A percentile compares a stretch with the other conserved stretches of the same genome.
Conservation (phyloP, 2,113 vertebrate species). For the Diphyllodes magnificus region DNA sequence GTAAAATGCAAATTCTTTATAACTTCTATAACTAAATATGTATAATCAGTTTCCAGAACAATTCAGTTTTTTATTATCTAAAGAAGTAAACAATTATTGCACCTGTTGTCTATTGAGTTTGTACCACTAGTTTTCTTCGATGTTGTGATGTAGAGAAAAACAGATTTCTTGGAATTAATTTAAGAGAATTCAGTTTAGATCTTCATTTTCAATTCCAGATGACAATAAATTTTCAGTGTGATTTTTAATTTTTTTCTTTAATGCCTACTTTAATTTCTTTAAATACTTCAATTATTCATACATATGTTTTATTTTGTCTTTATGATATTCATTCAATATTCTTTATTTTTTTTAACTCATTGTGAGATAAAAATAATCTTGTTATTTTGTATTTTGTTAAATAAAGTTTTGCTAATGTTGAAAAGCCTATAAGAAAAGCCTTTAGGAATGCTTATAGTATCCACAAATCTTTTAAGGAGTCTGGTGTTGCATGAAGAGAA, state of each 20-base stretch:
- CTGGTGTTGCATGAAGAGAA: not conserved
- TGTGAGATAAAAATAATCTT: not conserved
- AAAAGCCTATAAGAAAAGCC: not conserved
- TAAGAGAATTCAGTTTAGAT: not conserved
- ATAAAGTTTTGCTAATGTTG: not conserved
- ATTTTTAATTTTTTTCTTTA: not conserved
- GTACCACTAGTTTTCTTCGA: not conserved
- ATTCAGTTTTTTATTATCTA: not conserved
- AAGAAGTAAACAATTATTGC: not conserved
- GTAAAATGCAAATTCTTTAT: not conserved
- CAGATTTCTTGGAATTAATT: not conserved
- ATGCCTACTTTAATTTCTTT: not conserved
- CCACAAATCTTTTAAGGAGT: not conserved
- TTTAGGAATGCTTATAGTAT: not conserved
- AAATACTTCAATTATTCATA: not conserved
- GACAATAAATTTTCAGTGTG: not conserved
- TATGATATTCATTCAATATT: not conserved
- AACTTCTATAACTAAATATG: not conserved
- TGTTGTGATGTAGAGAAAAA: fast-evolving
- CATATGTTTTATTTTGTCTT: not conserved
- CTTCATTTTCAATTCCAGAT: not conserved
- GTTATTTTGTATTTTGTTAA: fast-evolving
- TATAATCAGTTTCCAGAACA: not conserved
- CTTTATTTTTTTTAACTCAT: not conserved
- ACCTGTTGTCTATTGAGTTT: not conserved